Base-by-base conservation (phyloP, 1,140 invertebrate genomes). In the Sycophaga agraensis region DNA sequence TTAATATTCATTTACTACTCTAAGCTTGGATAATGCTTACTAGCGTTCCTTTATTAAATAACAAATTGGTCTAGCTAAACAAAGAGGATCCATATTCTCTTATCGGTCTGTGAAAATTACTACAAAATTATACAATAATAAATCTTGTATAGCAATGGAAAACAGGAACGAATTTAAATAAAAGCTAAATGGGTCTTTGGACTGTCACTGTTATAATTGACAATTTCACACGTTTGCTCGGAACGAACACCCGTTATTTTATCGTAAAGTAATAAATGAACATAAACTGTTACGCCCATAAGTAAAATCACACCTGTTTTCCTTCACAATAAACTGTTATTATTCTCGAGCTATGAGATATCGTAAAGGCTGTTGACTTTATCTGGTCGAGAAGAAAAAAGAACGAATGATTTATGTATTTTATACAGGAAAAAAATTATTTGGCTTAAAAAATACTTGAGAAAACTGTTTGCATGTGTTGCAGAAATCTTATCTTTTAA, bases 31-130 rank as follows among this genome's bases (percentile, higher is more conserved):
- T 64, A 56, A 67, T 49, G 61, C 54, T 48, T 50, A 40, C 54
- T 40, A 59, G 40, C 40, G 39, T 40, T 57, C 48, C 34, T 43
- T 56, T 62, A 67, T 67, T 67, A 67, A 68, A 70, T 69, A 73
- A 74, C 67, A 66, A 74, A 73, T 76, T 76, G 59, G 66, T 66
- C 74, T 76, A 76, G 66, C 73, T 75, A 75, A 66, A 66, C 35
- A 66, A 66, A 66, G 59, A 66, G 59, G 49, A 62, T 45, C 42
- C 43, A 24, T 46, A 59, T 54, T 63, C 61, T 63, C 54, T 63
- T 45, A 37, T 37, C 45, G 61, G 37, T 51, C n/a, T 57, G 53
- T 63, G 54, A 57, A 57, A 57, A 63, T 63, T 45, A 51, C 61
- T 62, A 62, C 35, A 62, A 55, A 45, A 50, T 50, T 59, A 59